phyloP scores from a whole-genome alignment of 2,888 invertebrate species.

The Zeuzera pyrina region DNA sequence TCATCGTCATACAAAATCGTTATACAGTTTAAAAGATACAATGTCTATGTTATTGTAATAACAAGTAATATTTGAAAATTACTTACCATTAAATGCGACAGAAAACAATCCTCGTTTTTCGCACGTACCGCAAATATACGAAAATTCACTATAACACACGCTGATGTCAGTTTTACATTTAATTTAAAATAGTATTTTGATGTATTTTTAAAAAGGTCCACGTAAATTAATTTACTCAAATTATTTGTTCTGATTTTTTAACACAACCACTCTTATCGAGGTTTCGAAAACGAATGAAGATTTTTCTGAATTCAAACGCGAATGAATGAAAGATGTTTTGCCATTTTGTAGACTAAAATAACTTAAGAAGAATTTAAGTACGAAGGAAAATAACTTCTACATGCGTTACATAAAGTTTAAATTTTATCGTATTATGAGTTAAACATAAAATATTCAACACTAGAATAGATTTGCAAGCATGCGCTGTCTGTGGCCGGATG shows the following conservation, averaged over 20 bases:
- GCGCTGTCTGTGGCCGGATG: slow-evolving; percentile 36
- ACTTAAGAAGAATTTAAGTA: neutral
- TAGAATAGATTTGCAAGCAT: slow-evolving; percentile 32
- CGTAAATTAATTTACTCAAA: too few species aligned
- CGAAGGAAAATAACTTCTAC: slow-evolving; percentile 14
- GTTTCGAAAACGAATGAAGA: slow-evolving; percentile 2
- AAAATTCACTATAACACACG: too few species aligned
- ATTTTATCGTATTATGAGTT: slow-evolving; percentile 6
- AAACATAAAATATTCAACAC: slow-evolving; percentile 1
- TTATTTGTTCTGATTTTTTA: neutral
- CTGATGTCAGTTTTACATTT: too few species aligned
- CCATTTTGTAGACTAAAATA: neutral
- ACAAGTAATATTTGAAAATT: too few species aligned
- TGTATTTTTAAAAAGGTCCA: too few species aligned
- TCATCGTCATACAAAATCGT: too few species aligned
- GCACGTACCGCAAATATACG: too few species aligned
- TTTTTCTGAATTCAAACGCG: slow-evolving; percentile 14
- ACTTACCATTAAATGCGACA: too few species aligned
- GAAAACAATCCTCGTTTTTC: too few species aligned
- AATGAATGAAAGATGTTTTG: slow-evolving; percentile 17
- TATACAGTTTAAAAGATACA: too few species aligned
- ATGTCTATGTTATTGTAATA: too few species aligned
- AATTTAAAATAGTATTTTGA: too few species aligned
- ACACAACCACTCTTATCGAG: neutral
- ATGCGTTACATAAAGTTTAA: accelerated